Conservation (phyloP, 2,888 invertebrate species). For the Amblyjoppa fuscipennis region DNA sequence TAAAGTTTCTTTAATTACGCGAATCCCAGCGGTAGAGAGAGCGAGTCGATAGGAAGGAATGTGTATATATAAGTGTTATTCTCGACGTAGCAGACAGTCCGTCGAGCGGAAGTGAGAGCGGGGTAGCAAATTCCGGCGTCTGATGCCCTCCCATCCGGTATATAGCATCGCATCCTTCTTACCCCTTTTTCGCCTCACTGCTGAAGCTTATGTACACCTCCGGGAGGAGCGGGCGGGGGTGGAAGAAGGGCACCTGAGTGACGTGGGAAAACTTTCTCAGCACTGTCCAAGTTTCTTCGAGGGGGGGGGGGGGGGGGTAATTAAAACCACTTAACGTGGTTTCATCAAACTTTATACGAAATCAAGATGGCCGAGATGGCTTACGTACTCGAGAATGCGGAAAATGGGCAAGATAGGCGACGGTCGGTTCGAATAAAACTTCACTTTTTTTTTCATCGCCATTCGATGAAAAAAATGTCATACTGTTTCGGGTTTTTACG, state of each 20-base stretch:
- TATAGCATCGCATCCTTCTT: conserved; percentile 33
- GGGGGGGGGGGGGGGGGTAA: conserved; percentile 68
- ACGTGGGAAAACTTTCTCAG: conserved; percentile 74
- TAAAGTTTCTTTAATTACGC: conserved; percentile 71
- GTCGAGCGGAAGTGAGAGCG: conserved; percentile 55
- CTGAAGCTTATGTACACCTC: conserved; percentile 6
- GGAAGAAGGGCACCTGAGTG: conserved; percentile 63
- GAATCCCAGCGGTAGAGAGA: conserved; percentile 60
- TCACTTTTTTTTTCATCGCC: not conserved
- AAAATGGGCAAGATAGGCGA: not conserved
- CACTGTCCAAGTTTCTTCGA: conserved; percentile 72
- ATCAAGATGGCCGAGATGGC: conserved; percentile 67
- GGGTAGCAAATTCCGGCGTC: conserved; percentile 64
- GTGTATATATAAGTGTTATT: conserved; percentile 65
- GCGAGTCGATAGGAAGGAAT: conserved; percentile 64
- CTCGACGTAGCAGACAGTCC: conserved; percentile 53
- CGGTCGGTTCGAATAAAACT: conserved; percentile 6
- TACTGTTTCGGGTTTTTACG: not conserved
- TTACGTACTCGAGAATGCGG: not conserved
- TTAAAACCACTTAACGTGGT: conserved; percentile 79
- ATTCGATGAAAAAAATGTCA: not conserved
- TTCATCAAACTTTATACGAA: conserved; percentile 74
- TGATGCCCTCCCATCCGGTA: conserved; percentile 43
- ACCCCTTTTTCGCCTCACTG: not conserved
- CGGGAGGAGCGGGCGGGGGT: not conserved